These are phyloP conservation scores for Microtus richardsoni DNA, from an alignment of 2,113 vertebrate species.

Conservation along the genomic window DNA sequence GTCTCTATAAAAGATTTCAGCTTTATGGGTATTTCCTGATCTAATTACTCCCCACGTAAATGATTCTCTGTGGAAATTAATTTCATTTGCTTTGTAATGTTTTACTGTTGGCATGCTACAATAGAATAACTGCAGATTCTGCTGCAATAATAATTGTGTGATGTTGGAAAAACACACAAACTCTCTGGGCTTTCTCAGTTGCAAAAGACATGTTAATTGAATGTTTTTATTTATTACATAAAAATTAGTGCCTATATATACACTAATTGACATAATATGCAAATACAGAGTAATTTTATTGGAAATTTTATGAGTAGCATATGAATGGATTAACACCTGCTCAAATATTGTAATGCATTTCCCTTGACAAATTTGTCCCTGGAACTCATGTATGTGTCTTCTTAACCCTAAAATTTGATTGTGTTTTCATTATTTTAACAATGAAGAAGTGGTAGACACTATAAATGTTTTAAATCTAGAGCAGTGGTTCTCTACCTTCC, in stretches of 20 bases:
- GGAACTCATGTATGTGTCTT: neutral
- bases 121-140: neutral
- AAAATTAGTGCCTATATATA: neutral
- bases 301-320: neutral
- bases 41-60: slow-evolving; percentile 13
- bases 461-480: neutral
- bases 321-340: neutral
- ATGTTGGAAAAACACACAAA: neutral
- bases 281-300: slow-evolving; percentile 16
- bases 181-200: slow-evolving; percentile 37
- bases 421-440: slow-evolving; percentile 43
- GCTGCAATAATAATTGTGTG: neutral
- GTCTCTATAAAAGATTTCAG: slow-evolving; percentile 30
- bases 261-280: neutral
- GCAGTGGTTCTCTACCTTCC: neutral
- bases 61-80: slow-evolving; percentile 25
- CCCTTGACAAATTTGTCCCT: neutral
- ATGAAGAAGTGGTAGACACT: neutral
- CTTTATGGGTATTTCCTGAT: slow-evolving; percentile 45
- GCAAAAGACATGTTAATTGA: neutral
- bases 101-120: slow-evolving; percentile 3
- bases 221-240: neutral
- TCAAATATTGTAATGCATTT: neutral
- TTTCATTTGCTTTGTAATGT: slow-evolving; percentile 44
- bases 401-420: neutral